Conservation (phyloP, 1,140 invertebrate species). For the Drosophila melanica region DNA sequence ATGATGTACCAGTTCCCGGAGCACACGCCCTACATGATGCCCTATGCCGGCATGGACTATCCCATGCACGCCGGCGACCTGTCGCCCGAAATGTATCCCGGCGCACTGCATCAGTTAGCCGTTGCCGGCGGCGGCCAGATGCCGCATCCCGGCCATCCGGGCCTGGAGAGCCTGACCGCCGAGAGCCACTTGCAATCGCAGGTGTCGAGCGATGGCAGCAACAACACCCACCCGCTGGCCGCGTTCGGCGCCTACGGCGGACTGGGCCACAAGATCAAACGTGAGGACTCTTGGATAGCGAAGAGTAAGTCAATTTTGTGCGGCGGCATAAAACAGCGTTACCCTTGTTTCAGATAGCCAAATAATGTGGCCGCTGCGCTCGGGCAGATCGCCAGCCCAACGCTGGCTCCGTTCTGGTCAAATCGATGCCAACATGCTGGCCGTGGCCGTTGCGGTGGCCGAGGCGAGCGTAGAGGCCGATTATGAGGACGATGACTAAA, state of each 20-base stretch:
- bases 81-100: constrained; percentile 59
- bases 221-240: constrained; percentile 74
- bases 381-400: constrained; percentile 24
- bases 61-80: constrained; percentile 69
- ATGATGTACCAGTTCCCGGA: constrained; percentile 82
- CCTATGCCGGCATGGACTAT: constrained; percentile 79
- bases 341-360: constrained; percentile 65
- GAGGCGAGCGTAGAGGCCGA: constrained; percentile 59
- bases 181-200: constrained; percentile 77
- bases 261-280: constrained; percentile 76
- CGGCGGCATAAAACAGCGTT: constrained; percentile 44
- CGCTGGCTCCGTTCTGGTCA: constrained; percentile 13
- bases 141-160: constrained; percentile 67
- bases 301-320: constrained; percentile 71
- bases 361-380: constrained; percentile 19
- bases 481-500: constrained; percentile 58
- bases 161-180: constrained; percentile 66
- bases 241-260: constrained; percentile 67
- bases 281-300: constrained; percentile 77
- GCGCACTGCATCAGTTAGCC: constrained; percentile 61
- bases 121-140: constrained; percentile 61
- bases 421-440: constrained; percentile 33
- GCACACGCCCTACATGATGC: constrained; percentile 83
- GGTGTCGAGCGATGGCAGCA: constrained; percentile 67
- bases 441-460: constrained; percentile 54